Evolutionary conservation across 1,140 invertebrate species (phyloP), one percentile per base, ranked within the genome.

Genomic region (Pseudobourletiella spinata): DNA sequence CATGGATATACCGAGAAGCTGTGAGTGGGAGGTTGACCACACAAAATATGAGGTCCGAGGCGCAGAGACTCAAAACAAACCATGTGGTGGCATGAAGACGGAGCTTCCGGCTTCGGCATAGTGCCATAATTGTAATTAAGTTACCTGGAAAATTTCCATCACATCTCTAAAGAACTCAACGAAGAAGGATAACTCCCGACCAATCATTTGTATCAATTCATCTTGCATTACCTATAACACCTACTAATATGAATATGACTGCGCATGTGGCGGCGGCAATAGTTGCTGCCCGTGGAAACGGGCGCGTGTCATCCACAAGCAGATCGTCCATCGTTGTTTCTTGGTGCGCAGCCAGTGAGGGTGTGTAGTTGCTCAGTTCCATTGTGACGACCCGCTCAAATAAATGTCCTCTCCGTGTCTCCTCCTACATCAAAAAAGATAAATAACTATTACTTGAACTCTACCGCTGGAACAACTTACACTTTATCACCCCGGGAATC

Each of bases 21-120:
- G 88, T 91, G 42, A 91, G 76, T 1, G 90, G 90, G 65, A 93
- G 77, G 76, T 90, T 91, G 66, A 92, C 82, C 32, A 82, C 79
- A 71, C 87, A 90, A 75, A 92, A 93, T 55, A 92, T 78, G 43
- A 92, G 79, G 76, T 93, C 90, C 3, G 89, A 90, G 67, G 88
- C 80, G 72, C 88, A 88, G 20, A 92, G 79, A 25, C 87, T 90
- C 67, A 92, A 81, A 43, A 92, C 86, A 74, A 93, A 93, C 66
- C 87, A 86, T 1, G 89, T 92, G 1, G 89, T 91, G 44, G 89
- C 88, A 72, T 91, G 86, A 8, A 80, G 80, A 18, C 87, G 80
- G 51, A 91, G 78, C 76, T 86, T 88, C 16, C 83, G 81, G 70
- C 84, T 88, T 73, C 82, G 82, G 15, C 85, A 75, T 44, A 91